Conservation (phyloP, 2,113 vertebrate species). For the Clinocottus analis region DNA sequence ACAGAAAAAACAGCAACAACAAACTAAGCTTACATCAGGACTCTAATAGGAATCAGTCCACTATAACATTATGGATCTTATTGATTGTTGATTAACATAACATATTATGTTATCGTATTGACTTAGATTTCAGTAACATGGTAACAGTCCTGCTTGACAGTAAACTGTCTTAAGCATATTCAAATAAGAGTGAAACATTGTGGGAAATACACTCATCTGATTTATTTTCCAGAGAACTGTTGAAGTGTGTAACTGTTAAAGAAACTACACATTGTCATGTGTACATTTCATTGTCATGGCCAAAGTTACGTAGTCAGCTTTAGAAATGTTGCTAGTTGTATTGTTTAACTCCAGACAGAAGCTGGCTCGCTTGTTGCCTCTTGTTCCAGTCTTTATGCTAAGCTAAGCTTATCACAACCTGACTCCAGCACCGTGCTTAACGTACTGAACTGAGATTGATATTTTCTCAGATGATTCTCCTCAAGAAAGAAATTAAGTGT, state of each 20-base stretch:
- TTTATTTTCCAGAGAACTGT: not conserved
- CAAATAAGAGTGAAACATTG: conserved; percentile 1
- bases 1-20: conserved; percentile 29
- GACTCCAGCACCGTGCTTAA: not conserved
- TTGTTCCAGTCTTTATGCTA: not conserved
- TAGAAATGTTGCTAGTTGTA: not conserved
- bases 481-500: not conserved
- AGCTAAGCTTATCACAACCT: not conserved
- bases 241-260: not conserved
- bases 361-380: not conserved
- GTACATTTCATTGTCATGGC: not conserved
- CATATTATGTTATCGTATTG: not conserved
- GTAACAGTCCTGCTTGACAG: conserved; percentile 1
- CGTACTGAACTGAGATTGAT: not conserved
- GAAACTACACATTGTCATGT: not conserved
- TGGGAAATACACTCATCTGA: not conserved
- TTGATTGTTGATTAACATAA: not conserved
- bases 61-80: conserved; percentile 1
- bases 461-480: not conserved
- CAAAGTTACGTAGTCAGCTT: not conserved
- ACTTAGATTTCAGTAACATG: not conserved
- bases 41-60: conserved; percentile 17
- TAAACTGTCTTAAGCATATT: conserved; percentile 1
- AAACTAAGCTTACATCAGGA: conserved; percentile 22
- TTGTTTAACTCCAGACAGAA: not conserved